A percentile compares a stretch with the other conserved stretches of the same genome.
Conservation (phyloP, 2,113 vertebrate genomes). For the Hiodon alosoides region DNA sequence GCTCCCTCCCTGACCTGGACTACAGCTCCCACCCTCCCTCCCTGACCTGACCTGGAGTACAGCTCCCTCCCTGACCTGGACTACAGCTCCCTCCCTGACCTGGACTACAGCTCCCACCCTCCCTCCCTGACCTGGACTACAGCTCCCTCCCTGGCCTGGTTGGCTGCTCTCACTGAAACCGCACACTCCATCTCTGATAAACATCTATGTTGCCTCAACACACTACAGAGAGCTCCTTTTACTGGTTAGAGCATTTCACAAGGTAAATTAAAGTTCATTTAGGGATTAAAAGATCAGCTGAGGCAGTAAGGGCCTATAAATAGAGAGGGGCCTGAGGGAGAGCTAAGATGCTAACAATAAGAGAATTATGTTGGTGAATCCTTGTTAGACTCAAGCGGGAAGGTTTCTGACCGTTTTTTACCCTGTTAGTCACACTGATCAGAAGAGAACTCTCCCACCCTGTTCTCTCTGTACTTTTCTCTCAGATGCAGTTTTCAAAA, state of each 20-base stretch:
- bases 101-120: too few species aligned
- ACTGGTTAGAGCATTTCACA: conserved; percentile 40
- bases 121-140: too few species aligned
- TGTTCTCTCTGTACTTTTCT: too few species aligned
- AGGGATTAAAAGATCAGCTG: conserved; percentile 40
- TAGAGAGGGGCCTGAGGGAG: conserved; percentile 29
- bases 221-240: conserved; percentile 32
- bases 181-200: not conserved
- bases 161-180: not conserved
- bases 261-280: conserved; percentile 57
- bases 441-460: not conserved
- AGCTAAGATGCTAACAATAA: conserved; percentile 40
- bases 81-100: not conserved
- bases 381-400: conserved; percentile 36
- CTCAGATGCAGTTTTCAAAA: too few species aligned
- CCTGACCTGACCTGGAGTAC: too few species aligned
- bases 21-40: too few species aligned
- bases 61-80: too few species aligned
- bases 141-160: not conserved
- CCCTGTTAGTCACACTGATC: conserved; percentile 23
- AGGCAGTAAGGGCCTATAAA: not conserved
- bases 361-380: conserved; percentile 40
- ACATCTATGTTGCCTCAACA: conserved; percentile 35
- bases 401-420: conserved; percentile 26
- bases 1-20: too few species aligned